Base-by-base conservation (phyloP, 2,888 invertebrate genomes). In the Nomada fucata region DNA sequence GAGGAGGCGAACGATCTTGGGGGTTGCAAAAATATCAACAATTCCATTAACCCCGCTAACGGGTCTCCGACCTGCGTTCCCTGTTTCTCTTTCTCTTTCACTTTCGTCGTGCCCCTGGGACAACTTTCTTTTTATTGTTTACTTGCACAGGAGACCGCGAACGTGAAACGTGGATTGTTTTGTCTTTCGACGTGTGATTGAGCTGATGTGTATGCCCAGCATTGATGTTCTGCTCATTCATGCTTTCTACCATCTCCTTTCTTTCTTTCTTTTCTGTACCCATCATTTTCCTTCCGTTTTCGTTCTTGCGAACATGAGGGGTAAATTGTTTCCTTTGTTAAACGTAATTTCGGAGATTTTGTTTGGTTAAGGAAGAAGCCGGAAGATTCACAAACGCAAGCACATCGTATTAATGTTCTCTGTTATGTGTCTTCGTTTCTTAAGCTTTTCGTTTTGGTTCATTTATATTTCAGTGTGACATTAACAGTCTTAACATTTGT, bases 161-260 rank as follows among this genome's bases (percentile, higher is more conserved):
- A 85, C 71, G 53, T 63, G 75, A 26, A 70, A 77, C 44, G 74
- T 74, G 60, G 53, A 83, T 80, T 70, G 74, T 80, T 73, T 76
- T 70, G 71, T 84, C 67, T 85, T 69, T 76, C 70, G 67, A 77
- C 47, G 53, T 85, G 77, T 80, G 78, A 86, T 74, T 79, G 74
- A 74, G 75, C 76, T 59, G 86, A 77, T 86, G 74, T 63, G 71
- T 83, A 47, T 73, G 76, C 64, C 68, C 69, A n/a, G 81, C 82
- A 80, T 82, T 52, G 76, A 61, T 83, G 67, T 76, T 64, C 81
- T 81, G 63, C 69, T 82, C 82, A 73, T 73, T 83, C 69, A 75
- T 76, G 72, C 69, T 81, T 76, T 29, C 47, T 52, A 11, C 52
- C 72, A 36, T 1, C 7, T 1, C 36, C 36, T 36, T 47, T 20